Evolutionary conservation across 2,113 vertebrate species (phyloP).

Genomic region (Chamaea fasciata): DNA sequence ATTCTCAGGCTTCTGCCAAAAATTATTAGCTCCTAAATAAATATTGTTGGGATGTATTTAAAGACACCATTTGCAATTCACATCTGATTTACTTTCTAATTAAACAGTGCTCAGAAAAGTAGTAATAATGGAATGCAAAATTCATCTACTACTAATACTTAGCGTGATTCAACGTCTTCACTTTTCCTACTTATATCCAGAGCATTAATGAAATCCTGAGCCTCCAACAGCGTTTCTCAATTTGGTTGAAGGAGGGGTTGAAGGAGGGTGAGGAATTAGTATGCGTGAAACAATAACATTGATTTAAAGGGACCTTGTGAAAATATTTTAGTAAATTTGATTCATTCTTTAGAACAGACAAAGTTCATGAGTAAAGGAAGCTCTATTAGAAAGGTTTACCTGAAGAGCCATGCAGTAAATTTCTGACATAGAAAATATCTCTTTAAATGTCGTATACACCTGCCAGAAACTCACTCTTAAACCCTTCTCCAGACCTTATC

Average conservation of each 20-base stretch:
- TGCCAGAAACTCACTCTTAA: neutral
- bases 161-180: neutral
- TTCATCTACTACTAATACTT: neutral
- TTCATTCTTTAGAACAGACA: neutral
- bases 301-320: neutral
- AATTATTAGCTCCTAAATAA: neutral
- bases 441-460: neutral
- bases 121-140: constrained; percentile 2
- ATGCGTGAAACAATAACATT: neutral
- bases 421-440: neutral
- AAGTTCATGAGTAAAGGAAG: neutral
- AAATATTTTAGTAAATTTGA: neutral
- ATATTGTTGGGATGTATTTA: neutral
- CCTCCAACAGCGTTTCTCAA: neutral
- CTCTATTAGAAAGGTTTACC: neutral
- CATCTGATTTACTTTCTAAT: constrained; percentile 36
- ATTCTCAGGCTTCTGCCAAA: neutral
- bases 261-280: neutral
- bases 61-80: constrained; percentile 30
- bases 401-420: neutral
- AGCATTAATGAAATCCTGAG: neutral
- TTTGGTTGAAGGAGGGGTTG: too few relatives aligned
- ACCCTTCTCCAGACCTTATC: neutral
- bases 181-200: neutral
- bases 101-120: constrained; percentile 3